Evolutionary conservation across 2,888 invertebrate genomes (phyloP).

Genomic region (Orthosia incerta): DNA sequence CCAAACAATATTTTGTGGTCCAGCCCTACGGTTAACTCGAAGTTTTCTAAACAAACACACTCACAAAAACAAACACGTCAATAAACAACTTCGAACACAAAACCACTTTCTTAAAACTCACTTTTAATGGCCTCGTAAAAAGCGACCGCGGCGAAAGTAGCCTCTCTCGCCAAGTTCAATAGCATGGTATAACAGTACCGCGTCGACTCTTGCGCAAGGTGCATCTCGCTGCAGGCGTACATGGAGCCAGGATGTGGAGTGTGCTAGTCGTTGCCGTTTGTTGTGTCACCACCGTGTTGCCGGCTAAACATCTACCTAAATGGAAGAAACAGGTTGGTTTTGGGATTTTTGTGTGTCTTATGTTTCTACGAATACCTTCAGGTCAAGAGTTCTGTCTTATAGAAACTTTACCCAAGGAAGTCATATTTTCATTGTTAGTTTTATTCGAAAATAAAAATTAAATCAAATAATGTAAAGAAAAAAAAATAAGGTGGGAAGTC

Average conservation of each 20-base stretch:
- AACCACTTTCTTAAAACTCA: conserved; percentile 58
- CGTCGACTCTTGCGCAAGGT: conserved; percentile 69
- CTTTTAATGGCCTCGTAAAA: conserved; percentile 78
- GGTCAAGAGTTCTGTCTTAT: background rate
- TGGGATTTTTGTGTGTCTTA: conserved; percentile 6
- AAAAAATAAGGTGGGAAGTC: background rate
- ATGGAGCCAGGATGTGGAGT: conserved; percentile 59
- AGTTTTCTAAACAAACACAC: conserved; percentile 20
- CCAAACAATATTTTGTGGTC: background rate
- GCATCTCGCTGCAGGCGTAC: conserved; percentile 65
- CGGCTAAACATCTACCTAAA: conserved; percentile 93
- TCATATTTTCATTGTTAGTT: too few species aligned
- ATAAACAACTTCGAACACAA: background rate
- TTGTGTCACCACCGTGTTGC: conserved; percentile 78
- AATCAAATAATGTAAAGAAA: too few species aligned
- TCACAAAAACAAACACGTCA: conserved; percentile 23
- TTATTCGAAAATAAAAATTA: too few species aligned
- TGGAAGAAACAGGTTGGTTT: conserved; percentile 94
- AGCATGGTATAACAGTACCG: conserved; percentile 85
- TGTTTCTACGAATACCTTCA: background rate
- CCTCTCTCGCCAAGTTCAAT: conserved; percentile 86
- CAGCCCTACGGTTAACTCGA: background rate
- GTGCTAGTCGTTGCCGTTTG: conserved; percentile 72
- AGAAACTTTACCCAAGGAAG: too few species aligned
- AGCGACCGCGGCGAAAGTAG: conserved; percentile 85